Percentiles rank a stretch among this genome's conserved stretches.
Evolutionary conservation across 2,888 invertebrate species (phyloP).

Genomic region (Meloe dianella): DNA sequence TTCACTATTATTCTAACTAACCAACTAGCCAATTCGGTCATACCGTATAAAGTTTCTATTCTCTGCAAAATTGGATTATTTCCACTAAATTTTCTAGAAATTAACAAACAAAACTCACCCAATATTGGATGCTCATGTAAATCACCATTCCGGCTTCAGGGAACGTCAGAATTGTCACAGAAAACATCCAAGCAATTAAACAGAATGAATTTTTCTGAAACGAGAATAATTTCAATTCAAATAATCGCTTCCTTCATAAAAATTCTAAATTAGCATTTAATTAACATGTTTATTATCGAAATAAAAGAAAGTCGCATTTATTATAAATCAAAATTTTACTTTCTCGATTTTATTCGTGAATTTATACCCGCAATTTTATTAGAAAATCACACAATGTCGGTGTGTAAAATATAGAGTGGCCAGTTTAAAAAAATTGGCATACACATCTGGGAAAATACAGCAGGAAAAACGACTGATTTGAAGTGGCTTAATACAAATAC

Average conservation of each 20-base stretch:
- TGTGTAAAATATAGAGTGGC: neutral
- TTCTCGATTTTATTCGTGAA: neutral
- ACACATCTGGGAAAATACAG: no score
- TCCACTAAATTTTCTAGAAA: neutral
- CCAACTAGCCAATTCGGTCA: slow-evolving; percentile 62
- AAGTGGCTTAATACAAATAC: no score
- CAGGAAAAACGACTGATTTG: no score
- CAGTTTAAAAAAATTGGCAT: neutral
- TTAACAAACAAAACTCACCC: slow-evolving; percentile 56
- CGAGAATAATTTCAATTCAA: slow-evolving; percentile 16
- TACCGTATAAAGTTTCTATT: slow-evolving; percentile 59
- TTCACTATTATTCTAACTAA: slow-evolving; percentile 59
- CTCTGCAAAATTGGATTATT: slow-evolving; percentile 51
- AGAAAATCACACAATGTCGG: neutral
- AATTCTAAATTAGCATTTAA: neutral
- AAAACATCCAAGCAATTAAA: slow-evolving; percentile 63
- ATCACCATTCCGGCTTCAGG: slow-evolving; percentile 65
- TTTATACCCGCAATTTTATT: neutral
- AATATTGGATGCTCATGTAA: slow-evolving; percentile 64
- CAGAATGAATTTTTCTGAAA: slow-evolving; percentile 62
- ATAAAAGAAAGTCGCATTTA: neutral
- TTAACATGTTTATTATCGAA: neutral
- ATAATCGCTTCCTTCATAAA: neutral
- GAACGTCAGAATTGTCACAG: slow-evolving; percentile 61
- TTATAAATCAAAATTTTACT: neutral